Evolutionary conservation across 2,113 vertebrate genomes (phyloP), one percentile per base, ranked within the genome.

Genomic region (Todiramphus chloris): DNA sequence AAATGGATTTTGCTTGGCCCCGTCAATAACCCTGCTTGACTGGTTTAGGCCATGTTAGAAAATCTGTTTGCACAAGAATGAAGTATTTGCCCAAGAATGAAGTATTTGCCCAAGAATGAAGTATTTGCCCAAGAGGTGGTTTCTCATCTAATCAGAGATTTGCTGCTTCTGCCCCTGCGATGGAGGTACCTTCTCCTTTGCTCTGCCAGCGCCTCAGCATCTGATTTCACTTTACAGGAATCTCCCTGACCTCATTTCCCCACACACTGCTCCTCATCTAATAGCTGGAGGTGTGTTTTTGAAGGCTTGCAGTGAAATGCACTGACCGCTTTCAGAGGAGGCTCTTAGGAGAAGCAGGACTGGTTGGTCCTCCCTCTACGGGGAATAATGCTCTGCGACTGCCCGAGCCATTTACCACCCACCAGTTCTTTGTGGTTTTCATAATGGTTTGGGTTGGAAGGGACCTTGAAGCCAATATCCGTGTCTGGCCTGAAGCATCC

Each of bases 21-120:
- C 2, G 0, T 18, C 5, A 0, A 19, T 43, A 33, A 33, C 21
- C 50, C 75, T 37, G 19, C 30, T 55, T 9, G 23, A 21, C 33
- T 6, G 19, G 21, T 43, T 56, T 28, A 30, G 69, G 62, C 25
- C 50, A 2, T 0, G 5, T 21, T 41, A 43, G 35, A 46, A n/a
- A 53, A 39, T 5, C 19, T 23, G 16, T 33, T 21, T 50, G 69
- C 60, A n/a, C 41, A 55, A 31, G 44, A 50, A 23, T 17, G 16
- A n/a, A 53, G 3, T 23, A 17, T 31, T 21, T 50, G 69, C 60
- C 31, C 41, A 55, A 31, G 50, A 50, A 23, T 16, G 13, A n/a
- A 53, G 3, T 23, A 17, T 31, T 21, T 50, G 69, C 60, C 31
- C 41, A 55, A 31, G 50, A 50, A 23, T 16, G 13, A n/a, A 53